Evolutionary conservation across 2,888 invertebrate species (phyloP).

Genomic region (Caenorhabditis angaria): DNA sequence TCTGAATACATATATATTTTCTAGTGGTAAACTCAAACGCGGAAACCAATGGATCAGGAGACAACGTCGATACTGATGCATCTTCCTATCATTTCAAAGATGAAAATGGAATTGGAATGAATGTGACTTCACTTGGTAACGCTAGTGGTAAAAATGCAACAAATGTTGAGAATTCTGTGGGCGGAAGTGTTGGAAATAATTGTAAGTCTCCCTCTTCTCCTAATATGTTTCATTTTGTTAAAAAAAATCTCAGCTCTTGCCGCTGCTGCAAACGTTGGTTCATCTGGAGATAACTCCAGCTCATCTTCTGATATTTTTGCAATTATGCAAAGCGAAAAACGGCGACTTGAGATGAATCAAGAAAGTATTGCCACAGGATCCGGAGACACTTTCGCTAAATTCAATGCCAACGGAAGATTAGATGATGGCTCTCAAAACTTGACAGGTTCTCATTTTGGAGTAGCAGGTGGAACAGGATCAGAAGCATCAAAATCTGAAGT

Average conservation of each 20-base stretch:
- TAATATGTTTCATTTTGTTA: constrained; percentile 5
- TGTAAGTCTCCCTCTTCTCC: too few species aligned
- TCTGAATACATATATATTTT: constrained; percentile 11
- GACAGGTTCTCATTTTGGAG: too few species aligned
- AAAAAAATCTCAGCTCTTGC: constrained; percentile 28
- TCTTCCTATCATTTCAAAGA: constrained; percentile 53
- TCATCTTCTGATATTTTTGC: constrained; percentile 56
- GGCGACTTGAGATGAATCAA: too few species aligned
- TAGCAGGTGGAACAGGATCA: constrained; percentile 59
- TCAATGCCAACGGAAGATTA: too few species aligned
- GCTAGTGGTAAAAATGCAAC: constrained; percentile 49
- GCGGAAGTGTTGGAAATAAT: constrained; percentile 46
- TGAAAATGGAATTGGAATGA: constrained; percentile 53
- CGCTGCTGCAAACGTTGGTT: constrained; percentile 45
- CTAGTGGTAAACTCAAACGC: constrained; percentile 50
- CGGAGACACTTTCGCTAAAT: too few species aligned
- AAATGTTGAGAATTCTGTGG: constrained; percentile 31
- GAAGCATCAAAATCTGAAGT: constrained; percentile 48
- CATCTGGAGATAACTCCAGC: constrained; percentile 46
- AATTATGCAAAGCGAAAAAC: constrained; percentile 50
- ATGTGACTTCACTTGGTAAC: constrained; percentile 56
- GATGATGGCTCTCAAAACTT: too few species aligned
- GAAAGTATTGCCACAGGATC: too few species aligned
- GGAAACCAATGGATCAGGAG: constrained; percentile 47
- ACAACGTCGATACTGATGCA: constrained; percentile 46